Conservation (phyloP, 1,140 invertebrate species). For the Lepidurus packardi region DNA sequence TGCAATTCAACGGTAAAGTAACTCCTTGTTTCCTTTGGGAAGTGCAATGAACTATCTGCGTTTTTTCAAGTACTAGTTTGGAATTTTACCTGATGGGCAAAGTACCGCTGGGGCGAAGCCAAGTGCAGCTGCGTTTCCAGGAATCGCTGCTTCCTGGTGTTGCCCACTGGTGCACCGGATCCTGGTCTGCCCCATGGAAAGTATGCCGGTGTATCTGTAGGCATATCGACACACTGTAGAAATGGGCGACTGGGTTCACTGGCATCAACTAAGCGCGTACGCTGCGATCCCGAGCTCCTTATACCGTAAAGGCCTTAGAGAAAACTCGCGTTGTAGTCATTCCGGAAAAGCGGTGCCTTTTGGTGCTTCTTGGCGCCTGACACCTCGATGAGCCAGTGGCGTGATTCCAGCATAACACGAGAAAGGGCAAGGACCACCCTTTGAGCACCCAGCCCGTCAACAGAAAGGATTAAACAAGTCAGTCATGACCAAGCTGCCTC, state of each 20-base stretch:
- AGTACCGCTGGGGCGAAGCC: not conserved
- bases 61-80: not conserved
- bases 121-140: constrained; percentile 24
- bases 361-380: constrained; percentile 20
- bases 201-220: not conserved
- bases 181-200: constrained; percentile 30
- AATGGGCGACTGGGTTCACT: too few relatives aligned
- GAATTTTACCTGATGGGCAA: not conserved
- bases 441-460: not conserved
- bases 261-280: not conserved
- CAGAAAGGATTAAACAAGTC: not conserved
- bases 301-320: not conserved
- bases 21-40: not conserved
- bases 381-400: not conserved
- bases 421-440: not conserved
- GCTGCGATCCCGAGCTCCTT: not conserved
- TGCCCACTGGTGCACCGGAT: constrained; percentile 17
- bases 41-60: too few relatives aligned
- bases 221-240: not conserved
- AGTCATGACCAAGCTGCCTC: not conserved
- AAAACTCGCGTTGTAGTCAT: too few relatives aligned
- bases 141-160: constrained; percentile 26
- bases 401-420: not conserved
- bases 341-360: not conserved
- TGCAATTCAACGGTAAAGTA: not conserved